Evolutionary conservation across 2,113 vertebrate genomes (phyloP).

Genomic region (Triplophysa tibetana): DNA sequence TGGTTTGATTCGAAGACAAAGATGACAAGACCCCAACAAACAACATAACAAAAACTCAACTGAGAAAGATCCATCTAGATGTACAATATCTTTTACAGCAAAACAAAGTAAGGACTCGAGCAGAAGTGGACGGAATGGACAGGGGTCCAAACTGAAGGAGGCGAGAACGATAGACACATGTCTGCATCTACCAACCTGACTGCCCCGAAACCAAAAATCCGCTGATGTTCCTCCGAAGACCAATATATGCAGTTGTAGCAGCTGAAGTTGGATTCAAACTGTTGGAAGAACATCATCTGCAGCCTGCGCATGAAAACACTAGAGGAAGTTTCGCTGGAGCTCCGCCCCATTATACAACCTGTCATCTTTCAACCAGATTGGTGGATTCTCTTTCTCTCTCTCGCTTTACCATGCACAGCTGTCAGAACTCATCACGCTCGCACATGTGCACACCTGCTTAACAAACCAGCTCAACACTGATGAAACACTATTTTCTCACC

Average conservation of each 20-base stretch:
- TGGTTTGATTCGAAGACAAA: constrained; percentile 15
- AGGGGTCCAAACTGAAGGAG: constrained; percentile 2
- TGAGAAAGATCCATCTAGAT: not conserved
- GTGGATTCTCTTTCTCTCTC: constrained; percentile 57
- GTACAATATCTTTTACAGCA: not conserved
- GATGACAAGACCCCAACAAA: no score
- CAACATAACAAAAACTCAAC: no score
- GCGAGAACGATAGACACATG: constrained; percentile 28
- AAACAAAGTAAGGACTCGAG: not conserved
- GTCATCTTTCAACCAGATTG: constrained; percentile 67
- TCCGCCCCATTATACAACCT: constrained; percentile 69
- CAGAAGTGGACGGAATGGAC: not conserved
- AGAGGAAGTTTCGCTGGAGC: constrained; percentile 48
- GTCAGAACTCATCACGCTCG: constrained; percentile 68
- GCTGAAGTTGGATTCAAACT: not conserved
- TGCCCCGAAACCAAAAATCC: constrained; percentile 22
- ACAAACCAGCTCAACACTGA: constrained; percentile 47
- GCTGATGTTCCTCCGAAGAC: constrained; percentile 38
- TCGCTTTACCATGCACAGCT: constrained; percentile 59
- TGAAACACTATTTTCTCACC: constrained; percentile 46
- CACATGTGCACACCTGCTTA: constrained; percentile 39
- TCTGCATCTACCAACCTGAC: constrained; percentile 56
- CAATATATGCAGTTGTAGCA: not conserved
- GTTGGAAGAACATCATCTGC: not conserved
- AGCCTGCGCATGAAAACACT: not conserved